phyloP scores from a whole-genome alignment of 2,113 vertebrate genomes.

The Scortum barcoo region DNA sequence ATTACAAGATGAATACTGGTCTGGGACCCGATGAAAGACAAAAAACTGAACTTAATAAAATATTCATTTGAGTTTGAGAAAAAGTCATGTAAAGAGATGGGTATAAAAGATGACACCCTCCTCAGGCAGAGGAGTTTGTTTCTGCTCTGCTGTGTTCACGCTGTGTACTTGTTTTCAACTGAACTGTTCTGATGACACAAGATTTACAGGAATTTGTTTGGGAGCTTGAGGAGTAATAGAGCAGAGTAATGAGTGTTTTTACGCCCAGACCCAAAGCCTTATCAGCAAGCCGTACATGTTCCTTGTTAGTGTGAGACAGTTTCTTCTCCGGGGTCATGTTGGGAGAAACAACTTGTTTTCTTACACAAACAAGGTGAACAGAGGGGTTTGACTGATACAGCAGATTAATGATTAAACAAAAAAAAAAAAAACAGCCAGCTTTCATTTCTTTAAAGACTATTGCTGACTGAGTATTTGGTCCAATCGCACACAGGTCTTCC shows the following conservation, averaged over 20 bases:
- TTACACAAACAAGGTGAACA: conserved; percentile 27
- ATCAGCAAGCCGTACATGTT: conserved; percentile 59
- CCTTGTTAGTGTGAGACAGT: conserved; percentile 55
- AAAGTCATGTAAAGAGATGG: background rate
- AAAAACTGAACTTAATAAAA: too few relatives aligned
- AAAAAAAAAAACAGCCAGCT: background rate
- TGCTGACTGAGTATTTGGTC: background rate
- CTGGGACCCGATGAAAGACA: too few relatives aligned
- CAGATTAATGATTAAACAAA: conserved; percentile 15
- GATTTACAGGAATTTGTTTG: conserved; percentile 64
- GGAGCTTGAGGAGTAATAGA: conserved; percentile 49
- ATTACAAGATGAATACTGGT: too few relatives aligned
- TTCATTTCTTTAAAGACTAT: background rate
- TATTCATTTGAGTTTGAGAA: background rate
- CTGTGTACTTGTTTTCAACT: conserved; percentile 38
- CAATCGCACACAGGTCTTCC: background rate
- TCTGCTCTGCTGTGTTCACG: conserved; percentile 17
- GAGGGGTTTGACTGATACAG: background rate
- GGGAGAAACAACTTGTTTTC: conserved; percentile 37
- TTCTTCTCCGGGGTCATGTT: conserved; percentile 56
- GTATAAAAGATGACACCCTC: background rate
- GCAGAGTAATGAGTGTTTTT: conserved; percentile 61
- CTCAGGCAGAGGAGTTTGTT: conserved; percentile 4
- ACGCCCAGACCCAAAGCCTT: conserved; percentile 51
- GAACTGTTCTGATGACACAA: conserved; percentile 45